Conservation (phyloP, 2,113 vertebrate genomes). For the Oceanodroma tethys region DNA sequence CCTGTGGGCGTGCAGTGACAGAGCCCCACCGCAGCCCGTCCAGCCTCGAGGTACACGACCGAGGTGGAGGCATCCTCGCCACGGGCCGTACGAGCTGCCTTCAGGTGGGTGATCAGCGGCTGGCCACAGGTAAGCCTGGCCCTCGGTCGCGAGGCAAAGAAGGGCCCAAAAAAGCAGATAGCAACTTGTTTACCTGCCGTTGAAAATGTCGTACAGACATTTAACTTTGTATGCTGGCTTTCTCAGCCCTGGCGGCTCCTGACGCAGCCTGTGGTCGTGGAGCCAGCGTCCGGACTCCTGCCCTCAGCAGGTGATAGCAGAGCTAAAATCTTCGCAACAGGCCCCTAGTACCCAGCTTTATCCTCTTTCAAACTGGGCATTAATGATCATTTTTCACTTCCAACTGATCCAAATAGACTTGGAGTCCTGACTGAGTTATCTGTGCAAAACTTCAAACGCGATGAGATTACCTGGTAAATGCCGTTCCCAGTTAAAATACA, state of each 20-base stretch:
- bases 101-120: neutral
- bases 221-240: rapidly evolving
- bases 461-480: neutral
- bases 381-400: neutral
- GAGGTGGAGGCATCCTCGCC: neutral
- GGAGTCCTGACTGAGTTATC: neutral
- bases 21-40: rapidly evolving
- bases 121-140: neutral
- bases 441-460: neutral
- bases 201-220: neutral
- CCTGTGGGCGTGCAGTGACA: rapidly evolving
- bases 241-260: neutral
- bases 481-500: neutral
- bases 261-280: rapidly evolving
- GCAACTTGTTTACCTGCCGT: neutral
- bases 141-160: rapidly evolving
- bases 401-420: neutral
- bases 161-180: neutral
- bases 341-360: neutral
- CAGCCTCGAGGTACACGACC: rapidly evolving
- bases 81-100: rapidly evolving
- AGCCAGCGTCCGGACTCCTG: neutral
- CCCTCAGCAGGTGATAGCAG: neutral
- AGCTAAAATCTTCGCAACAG: neutral
- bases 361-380: neutral